A percentile compares a stretch with the other conserved stretches of the same genome.
Conservation (phyloP, 2,113 vertebrate genomes). For the Sorex fumeus region DNA sequence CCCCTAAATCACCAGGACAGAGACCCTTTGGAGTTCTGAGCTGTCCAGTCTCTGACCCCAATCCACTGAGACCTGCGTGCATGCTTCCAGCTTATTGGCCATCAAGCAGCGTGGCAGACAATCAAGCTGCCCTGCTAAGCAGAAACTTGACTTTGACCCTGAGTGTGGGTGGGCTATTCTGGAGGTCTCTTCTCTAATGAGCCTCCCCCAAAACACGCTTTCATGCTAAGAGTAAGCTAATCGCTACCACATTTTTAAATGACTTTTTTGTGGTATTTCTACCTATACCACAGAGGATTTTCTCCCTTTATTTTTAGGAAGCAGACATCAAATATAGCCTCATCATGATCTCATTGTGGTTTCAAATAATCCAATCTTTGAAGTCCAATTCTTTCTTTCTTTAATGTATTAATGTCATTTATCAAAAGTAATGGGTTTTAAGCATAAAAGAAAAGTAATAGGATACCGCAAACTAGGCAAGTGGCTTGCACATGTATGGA, state of each 20-base stretch:
- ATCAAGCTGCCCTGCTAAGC: conserved; percentile 62
- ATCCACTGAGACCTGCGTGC: neutral
- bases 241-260: conserved; percentile 15
- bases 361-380: conserved; percentile 72
- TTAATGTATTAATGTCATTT: conserved; percentile 50
- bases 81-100: neutral
- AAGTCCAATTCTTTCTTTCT: conserved; percentile 61
- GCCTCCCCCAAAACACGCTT: neutral
- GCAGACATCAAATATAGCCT: conserved; percentile 46
- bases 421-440: conserved; percentile 58
- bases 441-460: conserved; percentile 58
- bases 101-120: neutral
- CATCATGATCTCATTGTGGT: conserved; percentile 55
- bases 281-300: neutral
- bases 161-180: conserved; percentile 19
- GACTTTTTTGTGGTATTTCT: neutral
- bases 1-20: conserved; percentile 79
- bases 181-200: neutral
- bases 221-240: neutral
- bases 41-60: conserved; percentile 24
- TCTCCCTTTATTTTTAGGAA: conserved; percentile 43
- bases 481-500: neutral
- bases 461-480: conserved; percentile 41
- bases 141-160: neutral
- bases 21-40: conserved; percentile 61